Evolutionary conservation across 2,888 invertebrate genomes (phyloP), one percentile per base, ranked within the genome.

Genomic region (Eulithis testata): DNA sequence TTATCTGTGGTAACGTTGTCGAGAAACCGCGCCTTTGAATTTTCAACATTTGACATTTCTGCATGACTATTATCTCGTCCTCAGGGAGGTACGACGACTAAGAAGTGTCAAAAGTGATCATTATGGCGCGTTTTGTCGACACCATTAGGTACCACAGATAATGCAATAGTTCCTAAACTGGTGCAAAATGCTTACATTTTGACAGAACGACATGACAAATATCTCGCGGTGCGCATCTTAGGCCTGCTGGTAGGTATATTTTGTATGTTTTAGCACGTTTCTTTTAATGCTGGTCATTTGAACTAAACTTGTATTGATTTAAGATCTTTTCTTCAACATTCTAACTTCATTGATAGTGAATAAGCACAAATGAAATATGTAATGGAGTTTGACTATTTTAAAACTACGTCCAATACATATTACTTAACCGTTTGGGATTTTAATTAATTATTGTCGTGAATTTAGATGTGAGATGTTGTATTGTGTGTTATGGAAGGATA

Each of bases 231-330:
- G n/a, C n/a, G n/a, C n/a, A n/a, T n/a, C n/a, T n/a, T n/a, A n/a
- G n/a, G n/a, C n/a, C n/a, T n/a, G n/a, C n/a, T n/a, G n/a, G n/a
- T 65, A 65, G 11, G 47, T 62, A 58, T 54, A 54, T 27, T 14
- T 6, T 47, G 1, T 21, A 11, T 11, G 49, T 49, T 11, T 43
- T 43, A 45, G 14, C 51, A 59, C 58, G 55, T 60, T 65, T 59
- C 27, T 49, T 69, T 69, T 65, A 50, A 71, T 71, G 73, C 73
- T 65, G 73, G 73, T 40, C 73, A 69, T 71, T 66, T 49, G 64
- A 68, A 44, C 56, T 8, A 55, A 45, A 57, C 56, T 37, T 68
- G 47, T 44, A 60, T 69, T 66, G 54, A 53, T 65, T 65, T 60
- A n/a, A 9, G 4, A 36, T n/a, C 45, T 63, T 59, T 52, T 63